Evolutionary conservation across 2,888 invertebrate genomes (phyloP), one percentile per base, ranked within the genome.

Genomic region (Volucella zonaria): DNA sequence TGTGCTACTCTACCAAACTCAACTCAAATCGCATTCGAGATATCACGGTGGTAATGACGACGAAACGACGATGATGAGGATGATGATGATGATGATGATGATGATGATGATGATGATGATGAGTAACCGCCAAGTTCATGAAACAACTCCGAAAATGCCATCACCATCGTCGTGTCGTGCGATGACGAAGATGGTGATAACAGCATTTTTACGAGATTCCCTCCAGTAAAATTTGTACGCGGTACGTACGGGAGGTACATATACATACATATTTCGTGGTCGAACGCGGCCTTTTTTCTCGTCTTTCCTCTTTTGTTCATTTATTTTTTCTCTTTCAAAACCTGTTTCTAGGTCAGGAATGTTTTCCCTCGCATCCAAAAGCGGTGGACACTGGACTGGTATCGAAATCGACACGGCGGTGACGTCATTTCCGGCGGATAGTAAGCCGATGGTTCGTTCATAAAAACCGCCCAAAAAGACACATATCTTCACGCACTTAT

Each of bases 341-440:
- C 82, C 78, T 67, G 78, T 77, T 82, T 77, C 66, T 82, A 45
- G 67, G 82, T 82, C 73, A 67, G 61, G 67, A 73, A 73, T 67
- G 23, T 67, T 76, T 71, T 54, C 15, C 18, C 43, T 51, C n/a
- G 45, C 59, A 14, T 42, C 56, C 23, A 43, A 49, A 40, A 38
- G 62, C 10, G 47, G 62, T 56, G 51, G 31, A 9, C 51, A 61
- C 18, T 51, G 6, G 31, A 4, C 31, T 31, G 31, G 4, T 31
- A 31, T 6, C 6, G 31, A 31, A 31, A 6, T 31, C 6, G 51
- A 58, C 14, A 49, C 18, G 38, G 38, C 18, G 38, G 38, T 78
- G 77, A 82, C 73, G 82, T 82, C 77, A 82, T 40, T 77, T 82
- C 82, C 78, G 62, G 49, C 61, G 64, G 59, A 52, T 71, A 10